phyloP scores from a whole-genome alignment of 2,797 vertebrate genomes.

The Halcyon chelicuti region DNA sequence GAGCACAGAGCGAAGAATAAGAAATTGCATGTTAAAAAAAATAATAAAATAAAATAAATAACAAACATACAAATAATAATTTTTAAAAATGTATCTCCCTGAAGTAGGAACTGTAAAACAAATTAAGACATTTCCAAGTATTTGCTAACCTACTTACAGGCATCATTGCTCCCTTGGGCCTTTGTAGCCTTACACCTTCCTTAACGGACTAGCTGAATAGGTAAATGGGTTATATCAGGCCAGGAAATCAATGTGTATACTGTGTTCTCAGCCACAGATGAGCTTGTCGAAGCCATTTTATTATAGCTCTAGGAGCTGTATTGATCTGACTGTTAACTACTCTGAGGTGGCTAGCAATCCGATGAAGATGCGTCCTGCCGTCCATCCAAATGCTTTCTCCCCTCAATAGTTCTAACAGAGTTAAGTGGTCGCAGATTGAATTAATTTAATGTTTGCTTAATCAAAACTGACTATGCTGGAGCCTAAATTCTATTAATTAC shows the following conservation, averaged over 20 bases:
- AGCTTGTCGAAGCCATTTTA: conserved; percentile 86
- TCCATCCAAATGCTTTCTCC: conserved; percentile 75
- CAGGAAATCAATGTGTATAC: conserved; percentile 87
- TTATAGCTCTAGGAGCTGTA: conserved; percentile 84
- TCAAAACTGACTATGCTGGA: conserved; percentile 79
- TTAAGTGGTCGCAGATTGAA: conserved; percentile 79
- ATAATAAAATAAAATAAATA: background rate
- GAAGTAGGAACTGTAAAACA: conserved; percentile 68
- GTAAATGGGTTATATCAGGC: conserved; percentile 87
- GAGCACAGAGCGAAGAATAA: background rate
- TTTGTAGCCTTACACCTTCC: conserved; percentile 82
- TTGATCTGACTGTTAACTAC: conserved; percentile 84
- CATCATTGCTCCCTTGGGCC: conserved; percentile 84
- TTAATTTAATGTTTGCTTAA: conserved; percentile 83
- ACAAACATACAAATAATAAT: too few relatives aligned
- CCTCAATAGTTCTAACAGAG: conserved; percentile 73
- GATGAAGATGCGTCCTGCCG: conserved; percentile 78
- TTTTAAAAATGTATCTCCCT: background rate
- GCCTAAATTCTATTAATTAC: conserved; percentile 83
- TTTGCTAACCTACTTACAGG: conserved; percentile 82
- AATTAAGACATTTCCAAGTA: conserved; percentile 85
- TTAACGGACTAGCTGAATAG: conserved; percentile 86
- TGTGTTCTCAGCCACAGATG: conserved; percentile 82
- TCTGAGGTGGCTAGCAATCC: conserved; percentile 80
- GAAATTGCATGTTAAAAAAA: background rate